A percentile compares a stretch with the other conserved stretches of the same genome.
Conservation (phyloP, 2,797 vertebrate genomes). For the Syndactyla subalaris region DNA sequence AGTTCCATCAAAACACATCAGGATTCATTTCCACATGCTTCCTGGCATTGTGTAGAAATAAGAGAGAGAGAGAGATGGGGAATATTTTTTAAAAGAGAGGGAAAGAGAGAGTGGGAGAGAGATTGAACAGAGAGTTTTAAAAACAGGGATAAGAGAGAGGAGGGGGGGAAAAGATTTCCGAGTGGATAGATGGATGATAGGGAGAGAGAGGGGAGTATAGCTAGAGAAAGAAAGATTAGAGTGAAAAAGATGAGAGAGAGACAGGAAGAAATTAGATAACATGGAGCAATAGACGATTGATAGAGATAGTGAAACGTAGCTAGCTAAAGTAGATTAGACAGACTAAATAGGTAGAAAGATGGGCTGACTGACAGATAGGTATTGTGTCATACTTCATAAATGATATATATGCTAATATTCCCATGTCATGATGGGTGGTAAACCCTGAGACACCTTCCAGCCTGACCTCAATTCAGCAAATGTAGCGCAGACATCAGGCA, state of each 20-base stretch:
- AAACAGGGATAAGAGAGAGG: constrained; percentile 60
- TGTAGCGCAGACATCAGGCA: constrained; percentile 68
- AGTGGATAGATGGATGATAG: constrained; percentile 68
- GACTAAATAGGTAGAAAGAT: constrained; percentile 66
- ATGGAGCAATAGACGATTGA: constrained; percentile 70
- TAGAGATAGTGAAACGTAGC: constrained; percentile 71
- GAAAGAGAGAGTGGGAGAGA: constrained; percentile 57
- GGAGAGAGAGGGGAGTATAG: constrained; percentile 67
- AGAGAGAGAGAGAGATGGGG: constrained; percentile 43
- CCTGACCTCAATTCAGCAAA: constrained; percentile 70
- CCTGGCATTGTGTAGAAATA: not conserved
- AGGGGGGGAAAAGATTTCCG: constrained; percentile 23
- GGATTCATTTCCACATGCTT: not conserved
- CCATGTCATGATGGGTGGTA: constrained; percentile 71
- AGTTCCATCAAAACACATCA: not conserved
- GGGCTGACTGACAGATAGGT: constrained; percentile 73
- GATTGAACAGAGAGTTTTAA: constrained; percentile 62
- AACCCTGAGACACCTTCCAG: constrained; percentile 72
- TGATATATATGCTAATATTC: constrained; percentile 70
- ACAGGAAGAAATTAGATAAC: constrained; percentile 63
- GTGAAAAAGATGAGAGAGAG: constrained; percentile 69
- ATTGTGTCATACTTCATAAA: constrained; percentile 73
- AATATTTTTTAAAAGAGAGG: constrained; percentile 1
- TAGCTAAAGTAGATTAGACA: constrained; percentile 67
- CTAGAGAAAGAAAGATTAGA: constrained; percentile 69